Conservation (phyloP, 2,888 invertebrate species). For the Lithophane leautieri region DNA sequence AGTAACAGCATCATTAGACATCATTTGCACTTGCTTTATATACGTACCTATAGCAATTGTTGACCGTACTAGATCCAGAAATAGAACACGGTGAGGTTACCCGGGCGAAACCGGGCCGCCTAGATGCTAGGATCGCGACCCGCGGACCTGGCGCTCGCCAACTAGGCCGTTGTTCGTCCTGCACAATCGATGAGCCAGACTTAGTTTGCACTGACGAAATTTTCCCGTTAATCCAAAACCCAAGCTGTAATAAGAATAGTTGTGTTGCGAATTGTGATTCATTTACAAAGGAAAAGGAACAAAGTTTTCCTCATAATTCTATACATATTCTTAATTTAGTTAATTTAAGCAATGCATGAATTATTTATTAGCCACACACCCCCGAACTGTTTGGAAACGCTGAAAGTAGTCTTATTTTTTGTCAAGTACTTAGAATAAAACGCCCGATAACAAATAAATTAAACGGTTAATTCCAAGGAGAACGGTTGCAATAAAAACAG, state of each 20-base stretch:
- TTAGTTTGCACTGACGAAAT: slow-evolving; percentile 65
- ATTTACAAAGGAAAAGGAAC: slow-evolving; percentile 29
- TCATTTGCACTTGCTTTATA: slow-evolving; percentile 58
- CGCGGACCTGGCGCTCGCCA: slow-evolving; percentile 78
- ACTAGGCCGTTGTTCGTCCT: slow-evolving; percentile 85
- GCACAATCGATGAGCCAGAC: slow-evolving; percentile 80
- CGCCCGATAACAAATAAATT: slow-evolving; percentile 62
- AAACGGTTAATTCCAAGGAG: slow-evolving; percentile 72
- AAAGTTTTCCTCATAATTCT: slow-evolving; percentile 53
- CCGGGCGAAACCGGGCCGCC: slow-evolving; percentile 79
- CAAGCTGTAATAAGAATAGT: slow-evolving; percentile 49
- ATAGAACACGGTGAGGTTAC: slow-evolving; percentile 80
- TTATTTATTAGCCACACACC: slow-evolving; percentile 34
- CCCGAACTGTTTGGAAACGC: slow-evolving; percentile 51
- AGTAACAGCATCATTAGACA: slow-evolving; percentile 39
- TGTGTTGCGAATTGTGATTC: slow-evolving; percentile 53
- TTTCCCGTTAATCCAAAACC: slow-evolving; percentile 46
- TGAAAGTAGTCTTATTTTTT: slow-evolving; percentile 55
- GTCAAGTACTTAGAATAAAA: slow-evolving; percentile 44
- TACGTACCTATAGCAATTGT: slow-evolving; percentile 61
- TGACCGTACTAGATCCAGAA: slow-evolving; percentile 75
- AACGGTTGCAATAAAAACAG: slow-evolving; percentile 80
- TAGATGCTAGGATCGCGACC: slow-evolving; percentile 78
- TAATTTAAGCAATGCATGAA: slow-evolving; percentile 48
- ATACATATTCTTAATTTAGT: slow-evolving; percentile 27